These are phyloP conservation scores for Karalla daura DNA, from an alignment of 2,797 vertebrate species.

Conservation along the genomic window DNA sequence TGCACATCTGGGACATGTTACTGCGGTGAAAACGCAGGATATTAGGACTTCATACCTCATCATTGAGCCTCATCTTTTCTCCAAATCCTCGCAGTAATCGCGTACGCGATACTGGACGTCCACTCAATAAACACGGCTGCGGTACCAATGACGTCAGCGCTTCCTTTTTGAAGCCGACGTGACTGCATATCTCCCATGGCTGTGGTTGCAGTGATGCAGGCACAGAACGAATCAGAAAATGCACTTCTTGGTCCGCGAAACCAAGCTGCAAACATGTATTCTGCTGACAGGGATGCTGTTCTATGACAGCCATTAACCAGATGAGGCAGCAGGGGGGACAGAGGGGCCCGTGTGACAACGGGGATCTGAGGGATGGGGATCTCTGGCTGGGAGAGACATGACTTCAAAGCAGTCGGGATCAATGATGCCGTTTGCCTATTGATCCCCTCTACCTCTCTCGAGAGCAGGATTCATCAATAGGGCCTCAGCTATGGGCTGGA, in stretches of 20 bases:
- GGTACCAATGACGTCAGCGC: constrained; percentile 28
- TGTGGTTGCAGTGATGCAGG: constrained; percentile 1
- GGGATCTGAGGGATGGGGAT: constrained; percentile 64
- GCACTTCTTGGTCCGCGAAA: constrained; percentile 20
- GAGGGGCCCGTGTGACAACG: constrained; percentile 35
- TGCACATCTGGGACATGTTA: constrained; percentile 77
- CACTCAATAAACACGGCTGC: constrained; percentile 13
- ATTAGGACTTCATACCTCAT: constrained; percentile 66
- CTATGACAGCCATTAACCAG: constrained; percentile 68
- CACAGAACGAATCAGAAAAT: constrained; percentile 34
- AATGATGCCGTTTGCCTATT: constrained; percentile 81
- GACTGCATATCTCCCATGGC: constrained; percentile 3
- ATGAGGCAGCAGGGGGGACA: constrained; percentile 40
- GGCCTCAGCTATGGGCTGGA: constrained; percentile 67
- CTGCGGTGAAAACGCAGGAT: constrained; percentile 43
- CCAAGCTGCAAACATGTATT: constrained; percentile 25
- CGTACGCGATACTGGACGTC: constrained; percentile 23
- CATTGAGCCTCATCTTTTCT: constrained; percentile 32
- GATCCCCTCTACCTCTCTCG: constrained; percentile 65
- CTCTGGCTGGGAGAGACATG: constrained; percentile 76
- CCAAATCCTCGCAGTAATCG: constrained; percentile 19
- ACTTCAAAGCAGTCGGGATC: constrained; percentile 81
- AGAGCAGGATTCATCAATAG: constrained; percentile 71
- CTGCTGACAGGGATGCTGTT: constrained; percentile 53
- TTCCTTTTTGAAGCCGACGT: constrained; percentile 7